Evolutionary conservation across 2,888 invertebrate species (phyloP), one percentile per base, ranked within the genome.

Genomic region (Capitulum mitella): DNA sequence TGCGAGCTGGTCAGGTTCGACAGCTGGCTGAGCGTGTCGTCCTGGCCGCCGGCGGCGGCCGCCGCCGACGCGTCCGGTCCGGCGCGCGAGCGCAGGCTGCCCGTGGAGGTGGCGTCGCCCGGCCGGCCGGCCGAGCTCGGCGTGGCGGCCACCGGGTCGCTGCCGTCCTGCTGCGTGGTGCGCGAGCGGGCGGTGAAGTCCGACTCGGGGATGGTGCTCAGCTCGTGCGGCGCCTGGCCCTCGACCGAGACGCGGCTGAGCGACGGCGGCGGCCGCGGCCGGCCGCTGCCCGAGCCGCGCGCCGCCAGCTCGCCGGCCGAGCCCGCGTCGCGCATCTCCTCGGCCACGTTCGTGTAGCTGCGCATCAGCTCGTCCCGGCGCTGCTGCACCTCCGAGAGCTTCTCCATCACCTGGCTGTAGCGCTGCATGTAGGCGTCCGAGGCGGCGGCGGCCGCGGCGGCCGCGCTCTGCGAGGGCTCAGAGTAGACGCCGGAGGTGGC

Each of bases 1-100:
- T 61, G 61, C 16, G 61, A 61, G 37, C 37, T 70, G 70, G 70
- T 37, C 70, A 70, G 70, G 70, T 70, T 70, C 22, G 70, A 70
- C 2, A 70, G 37, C 37, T 37, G 70, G 29, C 70, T 70, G 37
- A 70, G 37, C 22, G 70, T 70, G 70, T 70, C 70, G 37, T 70
- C 70, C 37, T 37, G 37, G 3, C 37, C 70, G 37, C 16, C 26
- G 32, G 32, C 16, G 37, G 34, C 70, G 22, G 37, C 0, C 61
- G 16, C 32, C 6, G 37, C 37, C 6, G 37, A 37, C 37, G 22
- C 22, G 22, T 37, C 37, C 26, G 37, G 37, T 6, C 70, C 70
- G 22, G 70, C 37, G 70, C 70, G 70, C 6, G 70, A 70, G 22
- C 22, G 70, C 70, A 70, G 37, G 16, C 70, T 70, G 70, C 70